phyloP scores from a whole-genome alignment of 2,888 invertebrate species.

The Platerodrilus igneus region DNA sequence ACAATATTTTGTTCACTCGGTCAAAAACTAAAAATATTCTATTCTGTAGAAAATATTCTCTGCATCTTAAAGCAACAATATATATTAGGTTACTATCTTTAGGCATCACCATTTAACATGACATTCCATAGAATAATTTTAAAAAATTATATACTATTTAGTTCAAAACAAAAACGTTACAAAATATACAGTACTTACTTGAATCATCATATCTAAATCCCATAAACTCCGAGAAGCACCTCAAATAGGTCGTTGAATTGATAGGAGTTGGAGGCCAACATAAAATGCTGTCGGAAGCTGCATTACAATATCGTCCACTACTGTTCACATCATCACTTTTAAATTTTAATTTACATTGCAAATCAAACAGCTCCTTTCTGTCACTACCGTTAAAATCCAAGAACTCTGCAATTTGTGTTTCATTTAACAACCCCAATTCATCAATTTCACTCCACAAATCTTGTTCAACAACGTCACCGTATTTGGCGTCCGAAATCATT shows the following conservation, averaged over 20 bases:
- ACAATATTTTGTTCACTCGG: too few relatives aligned
- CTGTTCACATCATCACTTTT: conserved; percentile 2
- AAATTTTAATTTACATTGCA: conserved; percentile 14
- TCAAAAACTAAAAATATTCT: too few relatives aligned
- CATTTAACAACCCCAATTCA: conserved; percentile 15
- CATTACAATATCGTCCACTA: conserved; percentile 52
- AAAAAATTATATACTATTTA: too few relatives aligned
- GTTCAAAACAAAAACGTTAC: too few relatives aligned
- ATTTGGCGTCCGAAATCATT: too few relatives aligned
- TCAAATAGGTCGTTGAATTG: conserved; percentile 63
- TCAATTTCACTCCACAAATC: conserved; percentile 11
- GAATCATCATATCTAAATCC: conserved; percentile 76
- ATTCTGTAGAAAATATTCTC: too few relatives aligned
- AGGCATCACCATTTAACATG: too few relatives aligned
- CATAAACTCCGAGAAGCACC: conserved; percentile 74
- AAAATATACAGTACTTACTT: conserved; percentile 60
- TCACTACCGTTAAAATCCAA: conserved; percentile 14
- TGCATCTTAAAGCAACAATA: too few relatives aligned
- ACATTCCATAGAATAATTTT: too few relatives aligned
- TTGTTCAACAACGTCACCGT: conserved; percentile 10
- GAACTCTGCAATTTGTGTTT: conserved; percentile 12
- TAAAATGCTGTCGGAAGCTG: conserved; percentile 69
- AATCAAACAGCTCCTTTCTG: conserved; percentile 12
- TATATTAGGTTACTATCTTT: too few relatives aligned
- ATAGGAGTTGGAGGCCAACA: conserved; percentile 81